Evolutionary conservation across 2,113 vertebrate species (phyloP), one percentile per base, ranked within the genome.

Genomic region (Labeo rohita): DNA sequence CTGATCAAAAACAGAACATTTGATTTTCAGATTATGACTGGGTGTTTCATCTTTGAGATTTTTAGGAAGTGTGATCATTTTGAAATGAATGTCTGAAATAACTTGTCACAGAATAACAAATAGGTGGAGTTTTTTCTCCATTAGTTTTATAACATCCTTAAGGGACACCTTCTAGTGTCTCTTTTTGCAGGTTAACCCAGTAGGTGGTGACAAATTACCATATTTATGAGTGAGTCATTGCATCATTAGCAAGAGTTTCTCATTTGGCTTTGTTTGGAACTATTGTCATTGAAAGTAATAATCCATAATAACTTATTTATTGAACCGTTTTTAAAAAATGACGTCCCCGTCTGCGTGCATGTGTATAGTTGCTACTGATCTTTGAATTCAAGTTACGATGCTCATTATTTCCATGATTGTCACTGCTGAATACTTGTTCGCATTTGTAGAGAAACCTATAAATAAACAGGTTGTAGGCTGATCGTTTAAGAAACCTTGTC

Each of bases 21-120:
- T n/a, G 0, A 28, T 56, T 6, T 65, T 63, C 28, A 45, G 18
- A 36, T 47, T 47, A 18, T 23, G 11, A 47, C 23, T 49, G 21
- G 16, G n/a, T 68, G 36, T 78, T 45, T 85, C 39, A 23, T 45
- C 61, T 21, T 63, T 74, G 54, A n/a, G 8, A 77, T 77, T 18
- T 23, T 59, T 43, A 70, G n/a, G 28, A 73, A 45, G 15, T 80
- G 23, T 86, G 84, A 50, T 80, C 66, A 45, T 73, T n/a, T 61
- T 18, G 39, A 39, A 39, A 39, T 39, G 39, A 39, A 39, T 39
- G 39, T 39, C 39, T 39, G 39, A 39, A 39, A 39, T 39, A 39
- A 39, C 34, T 43, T 36, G 43, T 61, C 13, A 45, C 6, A 18
- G 16, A 36, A 84, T 47, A 59, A 84, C 16, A 18, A 10, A 43